These are phyloP conservation scores for Diabrotica virgifera DNA, from an alignment of 1,140 invertebrate species.

Conservation along the genomic window DNA sequence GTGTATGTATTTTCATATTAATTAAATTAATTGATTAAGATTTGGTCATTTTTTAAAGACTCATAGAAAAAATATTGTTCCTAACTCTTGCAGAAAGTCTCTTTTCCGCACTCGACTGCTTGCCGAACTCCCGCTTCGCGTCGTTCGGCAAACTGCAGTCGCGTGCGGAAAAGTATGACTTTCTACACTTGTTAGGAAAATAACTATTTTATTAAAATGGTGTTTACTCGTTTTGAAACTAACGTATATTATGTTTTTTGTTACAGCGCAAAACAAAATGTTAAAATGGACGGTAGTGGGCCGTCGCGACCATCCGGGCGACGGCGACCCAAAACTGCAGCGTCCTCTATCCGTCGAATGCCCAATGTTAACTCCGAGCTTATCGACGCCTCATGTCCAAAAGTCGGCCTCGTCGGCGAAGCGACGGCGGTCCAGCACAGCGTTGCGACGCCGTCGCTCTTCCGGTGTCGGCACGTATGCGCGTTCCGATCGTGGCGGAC, in stretches of 20 bases:
- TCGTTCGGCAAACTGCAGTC: too few species aligned
- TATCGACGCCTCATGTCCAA: conserved; percentile 20
- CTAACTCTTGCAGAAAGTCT: too few species aligned
- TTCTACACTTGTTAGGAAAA: too few species aligned
- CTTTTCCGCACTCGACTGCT: too few species aligned
- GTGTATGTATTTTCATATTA: too few species aligned
- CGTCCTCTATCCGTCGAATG: conserved; percentile 25
- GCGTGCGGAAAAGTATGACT: too few species aligned
- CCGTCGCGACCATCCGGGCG: conserved; percentile 26
- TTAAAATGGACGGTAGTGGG: conserved; percentile 45
- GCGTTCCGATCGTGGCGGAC: conserved; percentile 22
- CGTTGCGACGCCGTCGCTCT: conserved; percentile 26
- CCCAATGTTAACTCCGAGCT: conserved; percentile 18
- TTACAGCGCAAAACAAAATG: conserved; percentile 30
- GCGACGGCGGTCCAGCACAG: conserved; percentile 31
- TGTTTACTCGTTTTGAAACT: neutral
- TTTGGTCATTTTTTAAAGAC: too few species aligned
- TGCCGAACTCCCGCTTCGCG: too few species aligned
- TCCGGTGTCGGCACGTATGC: neutral
- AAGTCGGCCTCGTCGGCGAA: conserved; percentile 26
- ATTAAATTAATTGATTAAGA: too few species aligned
- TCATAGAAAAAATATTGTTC: too few species aligned
- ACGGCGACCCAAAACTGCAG: conserved; percentile 19
- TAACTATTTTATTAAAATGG: too few species aligned
- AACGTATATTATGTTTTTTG: neutral